Evolutionary conservation across 2,797 vertebrate species (phyloP).

Genomic region (Sebastes kiyomatsui): DNA sequence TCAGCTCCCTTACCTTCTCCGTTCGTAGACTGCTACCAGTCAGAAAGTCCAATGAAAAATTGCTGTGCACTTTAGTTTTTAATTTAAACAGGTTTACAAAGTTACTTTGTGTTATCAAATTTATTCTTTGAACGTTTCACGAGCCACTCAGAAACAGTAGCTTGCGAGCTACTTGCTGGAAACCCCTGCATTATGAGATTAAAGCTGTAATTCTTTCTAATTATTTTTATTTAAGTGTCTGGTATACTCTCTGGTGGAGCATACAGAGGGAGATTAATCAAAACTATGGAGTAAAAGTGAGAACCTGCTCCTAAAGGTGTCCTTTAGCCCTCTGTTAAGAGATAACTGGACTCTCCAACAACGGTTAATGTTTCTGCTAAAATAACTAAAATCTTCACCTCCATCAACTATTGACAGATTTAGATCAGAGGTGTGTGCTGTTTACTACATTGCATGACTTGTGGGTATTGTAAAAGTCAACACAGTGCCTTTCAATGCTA

Average conservation of each 20-base stretch:
- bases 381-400: background rate
- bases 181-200: background rate
- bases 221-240: background rate
- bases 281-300: background rate
- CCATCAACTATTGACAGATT: background rate
- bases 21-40: too few relatives aligned
- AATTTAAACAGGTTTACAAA: too few relatives aligned
- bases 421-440: background rate
- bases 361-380: background rate
- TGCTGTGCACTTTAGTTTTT: too few relatives aligned
- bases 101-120: too few relatives aligned
- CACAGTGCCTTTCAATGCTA: background rate
- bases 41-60: too few relatives aligned
- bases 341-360: background rate
- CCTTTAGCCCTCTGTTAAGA: background rate
- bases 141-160: too few relatives aligned
- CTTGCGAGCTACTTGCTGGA: too few relatives aligned
- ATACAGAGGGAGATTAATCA: background rate
- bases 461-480: background rate
- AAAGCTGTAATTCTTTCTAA: constrained; percentile 7
- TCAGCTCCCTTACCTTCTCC: too few relatives aligned
- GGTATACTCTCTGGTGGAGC: background rate
- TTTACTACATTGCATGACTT: background rate
- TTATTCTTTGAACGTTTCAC: too few relatives aligned
- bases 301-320: background rate